Percentiles rank a stretch among this genome's conserved stretches.
These are phyloP conservation scores for Macroramphosus scolopax DNA, from an alignment of 2,797 vertebrate species.

Conservation along the genomic window DNA sequence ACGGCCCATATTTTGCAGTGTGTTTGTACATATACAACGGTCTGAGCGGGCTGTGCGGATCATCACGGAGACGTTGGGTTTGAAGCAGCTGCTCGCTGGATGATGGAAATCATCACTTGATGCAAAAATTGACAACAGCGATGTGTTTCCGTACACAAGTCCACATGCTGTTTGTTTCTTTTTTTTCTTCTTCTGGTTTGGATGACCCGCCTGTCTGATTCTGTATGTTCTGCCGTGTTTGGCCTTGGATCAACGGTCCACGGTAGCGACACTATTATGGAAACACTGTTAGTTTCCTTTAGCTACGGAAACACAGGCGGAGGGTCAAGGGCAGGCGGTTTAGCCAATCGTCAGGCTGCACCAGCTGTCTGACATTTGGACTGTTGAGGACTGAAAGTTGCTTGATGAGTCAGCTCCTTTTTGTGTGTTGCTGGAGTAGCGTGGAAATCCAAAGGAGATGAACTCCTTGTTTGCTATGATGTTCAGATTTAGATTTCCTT, in stretches of 20 bases:
- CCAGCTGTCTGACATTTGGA: conserved; percentile 23
- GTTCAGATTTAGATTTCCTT: no score
- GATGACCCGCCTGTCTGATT: conserved; percentile 9
- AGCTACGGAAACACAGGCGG: conserved; percentile 20
- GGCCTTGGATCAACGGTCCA: conserved; percentile 44
- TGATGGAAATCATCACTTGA: background rate
- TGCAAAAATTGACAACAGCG: no score
- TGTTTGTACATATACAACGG: conserved; percentile 1
- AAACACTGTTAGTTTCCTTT: conserved; percentile 40
- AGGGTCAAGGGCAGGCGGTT: conserved; percentile 38
- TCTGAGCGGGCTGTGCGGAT: background rate
- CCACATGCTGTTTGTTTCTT: background rate
- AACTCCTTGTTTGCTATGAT: no score
- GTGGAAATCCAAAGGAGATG: no score
- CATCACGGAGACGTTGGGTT: no score
- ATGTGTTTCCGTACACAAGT: background rate
- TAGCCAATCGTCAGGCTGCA: background rate
- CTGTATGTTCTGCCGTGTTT: conserved; percentile 9
- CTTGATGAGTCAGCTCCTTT: conserved; percentile 17
- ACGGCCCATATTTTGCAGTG: conserved; percentile 5
- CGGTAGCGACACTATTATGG: conserved; percentile 49
- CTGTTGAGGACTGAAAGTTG: conserved; percentile 4
- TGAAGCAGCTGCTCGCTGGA: background rate
- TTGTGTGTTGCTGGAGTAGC: conserved; percentile 21
- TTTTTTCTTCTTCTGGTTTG: conserved; percentile 11